Percentiles rank a stretch among this genome's conserved stretches.
Conservation (phyloP, 2,888 invertebrate species). For the Xestia xanthographa region DNA sequence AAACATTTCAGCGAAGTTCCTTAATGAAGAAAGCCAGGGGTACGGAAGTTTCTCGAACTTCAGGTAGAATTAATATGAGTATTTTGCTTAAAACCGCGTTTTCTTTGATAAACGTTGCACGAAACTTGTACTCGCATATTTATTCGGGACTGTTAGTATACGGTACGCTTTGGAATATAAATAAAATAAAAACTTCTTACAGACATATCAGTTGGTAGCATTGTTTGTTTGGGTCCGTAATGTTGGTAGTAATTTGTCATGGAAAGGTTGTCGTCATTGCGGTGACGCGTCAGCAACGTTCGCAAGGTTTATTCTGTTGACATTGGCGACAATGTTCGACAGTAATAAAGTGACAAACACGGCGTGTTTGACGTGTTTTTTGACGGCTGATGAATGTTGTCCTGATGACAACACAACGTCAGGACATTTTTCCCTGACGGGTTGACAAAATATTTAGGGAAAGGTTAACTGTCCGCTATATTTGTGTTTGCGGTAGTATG, state of each 20-base stretch:
- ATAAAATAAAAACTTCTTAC: slow-evolving; percentile 71
- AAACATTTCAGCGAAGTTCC: slow-evolving; percentile 57
- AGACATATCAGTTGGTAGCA: slow-evolving; percentile 70
- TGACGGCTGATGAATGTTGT: slow-evolving; percentile 52
- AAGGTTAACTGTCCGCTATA: neutral
- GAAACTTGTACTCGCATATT: slow-evolving; percentile 47
- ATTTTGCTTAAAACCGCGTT: slow-evolving; percentile 71
- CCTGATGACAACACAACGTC: slow-evolving; percentile 20
- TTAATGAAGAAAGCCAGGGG: slow-evolving; percentile 66
- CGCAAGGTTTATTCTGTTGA: slow-evolving; percentile 59
- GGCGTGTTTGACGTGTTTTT: slow-evolving; percentile 40
- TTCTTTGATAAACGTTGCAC: slow-evolving; percentile 69
- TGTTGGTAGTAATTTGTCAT: slow-evolving; percentile 56
- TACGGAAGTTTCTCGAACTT: slow-evolving; percentile 61
- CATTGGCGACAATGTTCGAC: slow-evolving; percentile 44
- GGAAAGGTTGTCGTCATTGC: slow-evolving; percentile 32
- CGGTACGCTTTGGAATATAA: slow-evolving; percentile 57
- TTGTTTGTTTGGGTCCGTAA: slow-evolving; percentile 69
- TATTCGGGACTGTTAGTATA: slow-evolving; percentile 51
- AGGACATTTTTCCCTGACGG: slow-evolving; percentile 37
- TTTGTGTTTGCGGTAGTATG: slow-evolving; percentile 15
- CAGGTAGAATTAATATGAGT: slow-evolving; percentile 73
- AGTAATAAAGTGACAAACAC: slow-evolving; percentile 53
- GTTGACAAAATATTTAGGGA: slow-evolving; percentile 20
- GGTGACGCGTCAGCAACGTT: slow-evolving; percentile 37